Evolutionary conservation across 1,140 invertebrate species (phyloP).

Genomic region (Neocloeon triangulifer): DNA sequence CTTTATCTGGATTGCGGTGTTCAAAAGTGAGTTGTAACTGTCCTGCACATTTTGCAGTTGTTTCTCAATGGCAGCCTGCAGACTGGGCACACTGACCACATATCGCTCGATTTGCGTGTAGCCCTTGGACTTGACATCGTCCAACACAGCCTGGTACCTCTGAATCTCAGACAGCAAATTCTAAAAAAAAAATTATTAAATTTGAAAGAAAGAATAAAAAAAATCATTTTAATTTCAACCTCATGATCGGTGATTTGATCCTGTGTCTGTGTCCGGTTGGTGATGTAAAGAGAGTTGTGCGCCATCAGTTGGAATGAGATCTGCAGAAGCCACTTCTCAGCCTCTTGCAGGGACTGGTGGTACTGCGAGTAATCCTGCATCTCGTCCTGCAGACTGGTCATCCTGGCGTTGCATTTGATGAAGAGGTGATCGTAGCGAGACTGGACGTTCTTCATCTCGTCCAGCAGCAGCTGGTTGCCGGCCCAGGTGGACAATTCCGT

Average conservation of each 20-base stretch:
- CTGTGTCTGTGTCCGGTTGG: conserved; percentile 71
- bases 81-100: conserved; percentile 35
- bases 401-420: conserved; percentile 26
- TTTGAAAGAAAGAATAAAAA: too few species aligned
- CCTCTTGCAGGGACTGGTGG: conserved; percentile 72
- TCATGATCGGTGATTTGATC: conserved; percentile 77
- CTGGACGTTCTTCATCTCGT: conserved; percentile 34
- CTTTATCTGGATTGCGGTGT: conserved; percentile 80
- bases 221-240: conserved; percentile 10
- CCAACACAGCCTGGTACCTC: conserved; percentile 57
- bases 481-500: conserved; percentile 43
- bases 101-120: conserved; percentile 65
- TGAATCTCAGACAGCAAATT: conserved; percentile 52
- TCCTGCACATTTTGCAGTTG: conserved; percentile 82
- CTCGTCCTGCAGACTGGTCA: conserved; percentile 19
- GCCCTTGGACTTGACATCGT: conserved; percentile 64
- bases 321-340: conserved; percentile 86
- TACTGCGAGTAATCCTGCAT: conserved; percentile 58
- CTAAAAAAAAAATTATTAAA: conserved; percentile 5
- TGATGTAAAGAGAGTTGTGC: conserved; percentile 83
- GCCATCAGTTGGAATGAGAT: conserved; percentile 91
- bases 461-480: conserved; percentile 30
- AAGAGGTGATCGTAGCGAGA: conserved; percentile 36
- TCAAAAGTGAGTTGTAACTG: conserved; percentile 72
- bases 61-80: conserved; percentile 53